Base-by-base conservation (phyloP, 1,140 invertebrate genomes). In the Liolophura sinensis region DNA sequence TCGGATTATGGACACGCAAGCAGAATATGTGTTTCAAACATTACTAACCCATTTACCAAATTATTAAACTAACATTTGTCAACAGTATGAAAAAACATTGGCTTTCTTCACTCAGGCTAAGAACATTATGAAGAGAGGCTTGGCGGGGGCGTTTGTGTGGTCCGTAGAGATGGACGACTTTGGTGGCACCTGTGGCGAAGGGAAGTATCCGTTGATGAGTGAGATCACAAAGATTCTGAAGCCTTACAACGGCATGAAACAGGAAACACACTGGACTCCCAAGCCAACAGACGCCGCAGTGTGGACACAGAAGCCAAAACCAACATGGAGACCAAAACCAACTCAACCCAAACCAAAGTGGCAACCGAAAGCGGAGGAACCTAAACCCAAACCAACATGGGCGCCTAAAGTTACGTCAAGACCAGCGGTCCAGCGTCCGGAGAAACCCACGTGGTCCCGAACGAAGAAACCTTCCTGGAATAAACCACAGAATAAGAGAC, bases 111-210 rank as follows among this genome's bases (percentile, higher is more conserved):
- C 31, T 40, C 60, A 74, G 70, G 71, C 68, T 16, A 64, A 72
- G 15, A 64, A 68, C 31, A 68, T 74, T 14, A 63, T 56, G 5
- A 24, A 70, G 31, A 57, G 66, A 49, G 62, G 64, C 56, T 48
- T 74, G n/a, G 73, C 54, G 4, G 73, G 73, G 4, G 73, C 73
- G 6, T 90, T 92, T 60, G 90, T 92, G 0, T 96, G 93, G 76
- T 58, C 59, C 47, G 47, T 70, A 31, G 72, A 68, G 16, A 65
- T 76, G 67, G 91, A 91, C 62, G 73, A 75, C 64, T 75, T 75
- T 60, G 64, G 51, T 46, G 69, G 66, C 14, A 60, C 58, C 46
- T 74, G 73, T 62, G 62, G 65, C 56, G 77, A 79, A 54, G 87
- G 88, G 27, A 80, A 87, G 11, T 84, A 86, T 16, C 88, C 86